These are phyloP conservation scores for Pelodiscus sinensis DNA, from an alignment of 2,113 vertebrate species.

Conservation along the genomic window DNA sequence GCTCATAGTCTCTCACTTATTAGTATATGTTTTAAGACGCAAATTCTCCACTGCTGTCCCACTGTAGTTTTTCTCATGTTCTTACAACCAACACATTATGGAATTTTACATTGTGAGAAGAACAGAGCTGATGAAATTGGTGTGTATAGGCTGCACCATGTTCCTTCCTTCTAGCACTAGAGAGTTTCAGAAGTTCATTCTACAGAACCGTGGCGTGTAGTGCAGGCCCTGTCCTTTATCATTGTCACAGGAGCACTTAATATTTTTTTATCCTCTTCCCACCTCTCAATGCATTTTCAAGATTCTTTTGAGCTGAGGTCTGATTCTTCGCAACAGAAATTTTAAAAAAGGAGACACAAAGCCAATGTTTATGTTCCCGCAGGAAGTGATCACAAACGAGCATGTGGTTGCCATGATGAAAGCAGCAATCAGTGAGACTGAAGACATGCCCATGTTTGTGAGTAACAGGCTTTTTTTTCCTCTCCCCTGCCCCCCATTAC, in stretches of 20 bases:
- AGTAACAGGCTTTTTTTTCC: slow-evolving; percentile 64
- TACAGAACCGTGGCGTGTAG: neutral
- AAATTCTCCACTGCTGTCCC: neutral
- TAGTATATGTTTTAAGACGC: neutral
- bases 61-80: neutral
- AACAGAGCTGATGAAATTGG: neutral
- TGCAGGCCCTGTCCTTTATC: accelerated
- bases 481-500: neutral
- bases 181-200: neutral
- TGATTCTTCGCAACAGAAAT: neutral
- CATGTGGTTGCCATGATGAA: slow-evolving; percentile 98
- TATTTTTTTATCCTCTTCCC: neutral
- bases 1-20: neutral
- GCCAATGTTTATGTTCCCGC: slow-evolving; percentile 36
- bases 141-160: neutral
- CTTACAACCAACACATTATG: neutral
- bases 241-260: accelerated
- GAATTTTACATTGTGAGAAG: accelerated
- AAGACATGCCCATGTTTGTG: slow-evolving; percentile 92
- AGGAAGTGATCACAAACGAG: slow-evolving; percentile 98
- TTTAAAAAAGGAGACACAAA: neutral
- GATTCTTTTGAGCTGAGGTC: neutral
- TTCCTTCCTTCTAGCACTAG: neutral
- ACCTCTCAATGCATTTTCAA: accelerated
- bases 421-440: slow-evolving; percentile 92